Percentiles rank a stretch among this genome's conserved stretches.
Conservation (phyloP, 2,888 invertebrate species). For the Heterodera filipjevi region DNA sequence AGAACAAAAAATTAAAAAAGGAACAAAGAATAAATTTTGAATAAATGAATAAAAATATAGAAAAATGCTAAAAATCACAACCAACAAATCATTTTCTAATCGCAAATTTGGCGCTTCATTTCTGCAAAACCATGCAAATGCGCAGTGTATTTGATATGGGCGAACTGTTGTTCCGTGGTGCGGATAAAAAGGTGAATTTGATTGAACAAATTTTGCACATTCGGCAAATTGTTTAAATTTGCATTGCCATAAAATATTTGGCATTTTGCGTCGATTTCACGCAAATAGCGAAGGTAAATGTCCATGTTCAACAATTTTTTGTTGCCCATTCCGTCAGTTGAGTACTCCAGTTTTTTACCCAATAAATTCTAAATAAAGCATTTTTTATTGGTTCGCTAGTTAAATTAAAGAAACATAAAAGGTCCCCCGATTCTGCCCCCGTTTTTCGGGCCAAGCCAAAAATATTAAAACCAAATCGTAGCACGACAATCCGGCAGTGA, state of each 20-base stretch:
- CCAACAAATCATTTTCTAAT: neutral
- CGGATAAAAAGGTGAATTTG: neutral
- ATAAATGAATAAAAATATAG: no score
- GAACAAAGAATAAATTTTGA: no score
- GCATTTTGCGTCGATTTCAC: neutral
- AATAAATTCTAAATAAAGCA: neutral
- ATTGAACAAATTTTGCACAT: neutral
- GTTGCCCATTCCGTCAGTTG: neutral
- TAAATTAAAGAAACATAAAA: neutral
- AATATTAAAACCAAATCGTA: no score
- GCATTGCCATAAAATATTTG: neutral
- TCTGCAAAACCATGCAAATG: neutral
- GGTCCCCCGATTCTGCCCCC: no score
- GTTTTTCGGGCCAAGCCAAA: no score
- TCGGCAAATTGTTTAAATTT: neutral
- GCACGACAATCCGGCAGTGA: no score
- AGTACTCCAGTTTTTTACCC: neutral
- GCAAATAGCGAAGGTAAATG: neutral
- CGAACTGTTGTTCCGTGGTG: neutral
- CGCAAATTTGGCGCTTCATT: neutral
- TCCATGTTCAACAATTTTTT: neutral
- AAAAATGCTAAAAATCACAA: neutral
- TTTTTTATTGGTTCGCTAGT: neutral
- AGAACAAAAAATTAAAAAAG: no score
- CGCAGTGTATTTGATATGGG: neutral